Evolutionary conservation across 2,113 vertebrate genomes (phyloP).

Genomic region (Aptenodytes forsteri): DNA sequence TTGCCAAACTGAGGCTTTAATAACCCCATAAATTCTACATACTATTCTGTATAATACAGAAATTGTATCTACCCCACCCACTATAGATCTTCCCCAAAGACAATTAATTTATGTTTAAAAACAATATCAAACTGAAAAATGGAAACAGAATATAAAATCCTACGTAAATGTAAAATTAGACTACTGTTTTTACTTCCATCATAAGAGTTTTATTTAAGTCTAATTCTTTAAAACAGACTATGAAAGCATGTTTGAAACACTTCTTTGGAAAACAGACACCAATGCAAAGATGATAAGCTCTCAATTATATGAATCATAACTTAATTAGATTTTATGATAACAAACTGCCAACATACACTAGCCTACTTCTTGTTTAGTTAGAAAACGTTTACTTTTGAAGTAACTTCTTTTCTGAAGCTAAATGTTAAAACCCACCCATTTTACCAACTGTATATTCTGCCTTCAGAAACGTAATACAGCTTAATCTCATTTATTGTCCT

Average conservation of each 20-base stretch:
- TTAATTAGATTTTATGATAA: slow-evolving; percentile 4
- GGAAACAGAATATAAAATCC: background rate
- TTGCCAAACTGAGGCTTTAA: slow-evolving; percentile 52
- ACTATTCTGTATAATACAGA: background rate
- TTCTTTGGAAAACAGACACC: background rate
- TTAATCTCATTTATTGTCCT: slow-evolving; percentile 51
- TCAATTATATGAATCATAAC: slow-evolving; percentile 10
- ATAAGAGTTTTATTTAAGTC: background rate
- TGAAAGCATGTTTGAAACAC: background rate
- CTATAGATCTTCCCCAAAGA: background rate
- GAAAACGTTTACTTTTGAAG: background rate
- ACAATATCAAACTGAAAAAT: background rate
- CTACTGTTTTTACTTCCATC: background rate
- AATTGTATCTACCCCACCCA: background rate
- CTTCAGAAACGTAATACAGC: slow-evolving; percentile 10
- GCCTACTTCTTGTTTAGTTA: background rate
- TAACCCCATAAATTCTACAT: slow-evolving; percentile 19
- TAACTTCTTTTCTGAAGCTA: background rate
- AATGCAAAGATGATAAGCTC: background rate
- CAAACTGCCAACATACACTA: background rate
- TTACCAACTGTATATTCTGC: background rate
- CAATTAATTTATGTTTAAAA: background rate
- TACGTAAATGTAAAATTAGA: background rate
- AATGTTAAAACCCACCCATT: background rate
- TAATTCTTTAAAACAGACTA: background rate